Base-by-base conservation (phyloP, 2,888 invertebrate genomes). In the Gonocerus acuteangulatus region DNA sequence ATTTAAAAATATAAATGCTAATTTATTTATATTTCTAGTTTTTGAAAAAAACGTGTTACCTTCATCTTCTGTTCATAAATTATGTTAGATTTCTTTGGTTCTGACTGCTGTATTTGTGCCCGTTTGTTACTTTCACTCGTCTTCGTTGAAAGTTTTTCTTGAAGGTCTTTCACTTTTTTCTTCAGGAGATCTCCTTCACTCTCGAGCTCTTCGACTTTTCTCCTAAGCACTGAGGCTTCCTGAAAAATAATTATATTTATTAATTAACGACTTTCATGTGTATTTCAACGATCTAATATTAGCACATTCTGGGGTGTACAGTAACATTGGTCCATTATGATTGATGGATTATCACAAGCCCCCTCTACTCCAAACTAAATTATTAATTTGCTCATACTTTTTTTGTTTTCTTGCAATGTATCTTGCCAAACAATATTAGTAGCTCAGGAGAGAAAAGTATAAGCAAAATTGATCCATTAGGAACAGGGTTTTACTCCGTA, bases 141-240 rank as follows among this genome's bases (percentile, higher is more conserved):
- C 36, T 71, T 73, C 69, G 75, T 77, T 19, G 74, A 74, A 22
- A 87, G 72, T 75, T 87, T 88, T 2, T 87, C 85, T 67, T 87
- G 83, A 23, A 91, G 75, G 67, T 89, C 89, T 69, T 85, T 85
- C 7, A 87, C 79, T 77, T 89, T 86, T 68, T 82, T 83, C 71
- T 83, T 86, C 13, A 85, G 74, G 48, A 82, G 81, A 62, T 86
- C 84, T 71, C 85, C 87, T 71, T 91, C 89, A 66, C 81, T 82
- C 75, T 93, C 91, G 67, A 89, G 75, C 69, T 89, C 89, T 73
- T 89, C 89, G 61, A 90, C 84, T 76, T 92, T 93, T 67, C 87
- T 81, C 44, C 89, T 80, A 65, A 93, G 76, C 62, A 90, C 87
- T 19, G 85, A 82, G 61, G 90, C 84, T 78, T 95, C 94, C 80